Evolutionary conservation across 2,888 invertebrate species (phyloP), one percentile per base, ranked within the genome.

Genomic region (Erynnis tages): DNA sequence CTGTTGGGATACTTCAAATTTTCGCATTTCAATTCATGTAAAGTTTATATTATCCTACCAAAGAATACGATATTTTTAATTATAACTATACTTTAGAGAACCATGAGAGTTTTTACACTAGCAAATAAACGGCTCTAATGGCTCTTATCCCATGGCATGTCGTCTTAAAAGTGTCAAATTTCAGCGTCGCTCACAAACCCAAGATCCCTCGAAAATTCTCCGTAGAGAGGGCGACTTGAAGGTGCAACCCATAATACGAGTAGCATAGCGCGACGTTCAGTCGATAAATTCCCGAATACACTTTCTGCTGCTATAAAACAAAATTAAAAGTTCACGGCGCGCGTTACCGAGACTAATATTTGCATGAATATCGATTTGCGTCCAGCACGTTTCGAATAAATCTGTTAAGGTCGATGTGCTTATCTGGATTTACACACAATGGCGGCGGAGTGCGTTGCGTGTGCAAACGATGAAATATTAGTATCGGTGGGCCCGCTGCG

Each of bases 401-500:
- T 73, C 63, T 68, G 74, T 76, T 75, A 69, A 67, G 74, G 71
- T 75, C 73, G 73, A 74, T 67, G 74, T 71, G 77, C 73, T 70
- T 64, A 64, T 60, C 63, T 61, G 64, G 71, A 82, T 82, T 83
- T 79, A 76, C 81, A 84, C 75, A 84, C 80, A 82, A 83, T 79
- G 71, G 71, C 61, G 61, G 62, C 63, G 67, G 65, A 64, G 67
- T 73, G 69, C 72, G 50, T 76, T 76, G 74, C 71, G 73, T 78
- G 70, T 73, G 72, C 71, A 73, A 76, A 78, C 76, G 69, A 75
- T 79, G 75, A 79, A 76, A 78, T 79, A 76, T 79, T 76, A 74
- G 69, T 69, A 67, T 66, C 73, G 72, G 66, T 62, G 63, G 61
- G 63, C 61, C 59, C 59, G 61, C 59, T 60, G 58, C 56, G n/a